phyloP scores from a whole-genome alignment of 2,113 vertebrate species.

The Pteropus alecto region DNA sequence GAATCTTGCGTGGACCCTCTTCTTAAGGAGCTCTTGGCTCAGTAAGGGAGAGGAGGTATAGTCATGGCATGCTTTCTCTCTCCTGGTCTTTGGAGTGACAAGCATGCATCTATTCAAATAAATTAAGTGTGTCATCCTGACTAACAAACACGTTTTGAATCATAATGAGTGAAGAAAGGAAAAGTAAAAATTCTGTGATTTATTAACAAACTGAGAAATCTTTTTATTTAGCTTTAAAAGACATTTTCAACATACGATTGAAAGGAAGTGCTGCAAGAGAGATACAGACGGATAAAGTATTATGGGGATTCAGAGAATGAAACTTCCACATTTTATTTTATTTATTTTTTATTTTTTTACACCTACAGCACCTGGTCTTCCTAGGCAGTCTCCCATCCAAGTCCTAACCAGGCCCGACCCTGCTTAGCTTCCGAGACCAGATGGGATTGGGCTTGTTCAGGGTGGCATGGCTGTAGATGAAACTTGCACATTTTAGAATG shows the following conservation, averaged over 20 bases:
- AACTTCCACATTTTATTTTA: background rate
- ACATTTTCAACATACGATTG: background rate
- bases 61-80: background rate
- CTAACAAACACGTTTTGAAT: background rate
- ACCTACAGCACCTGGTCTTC: no score
- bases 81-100: background rate
- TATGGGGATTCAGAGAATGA: background rate
- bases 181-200: background rate
- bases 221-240: constrained; percentile 23
- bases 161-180: background rate
- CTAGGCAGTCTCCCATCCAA: no score
- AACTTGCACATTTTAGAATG: background rate
- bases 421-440: no score
- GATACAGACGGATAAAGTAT: background rate
- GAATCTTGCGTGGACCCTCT: background rate
- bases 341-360: no score
- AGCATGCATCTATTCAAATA: background rate
- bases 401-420: no score
- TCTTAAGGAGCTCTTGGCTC: background rate
- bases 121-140: background rate
- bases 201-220: background rate
- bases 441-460: no score
- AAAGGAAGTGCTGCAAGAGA: background rate
- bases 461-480: no score
- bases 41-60: background rate